Evolutionary conservation across 1,140 invertebrate genomes (phyloP).

Genomic region (Ips nitidus): DNA sequence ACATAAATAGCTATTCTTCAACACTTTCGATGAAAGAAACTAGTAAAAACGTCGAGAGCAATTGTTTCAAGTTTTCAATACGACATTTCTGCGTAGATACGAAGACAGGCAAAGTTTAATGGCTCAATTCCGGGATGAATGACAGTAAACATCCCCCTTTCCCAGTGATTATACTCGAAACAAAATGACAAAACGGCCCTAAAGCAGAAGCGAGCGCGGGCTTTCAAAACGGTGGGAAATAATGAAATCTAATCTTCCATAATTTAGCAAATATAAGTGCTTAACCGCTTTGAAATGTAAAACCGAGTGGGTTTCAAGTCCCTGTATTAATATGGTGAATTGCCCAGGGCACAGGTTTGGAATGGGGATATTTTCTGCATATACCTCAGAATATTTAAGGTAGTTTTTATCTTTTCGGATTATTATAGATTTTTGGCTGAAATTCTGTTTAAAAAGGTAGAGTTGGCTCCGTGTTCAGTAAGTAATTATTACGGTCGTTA

Average conservation of each 20-base stretch:
- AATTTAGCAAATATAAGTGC: conserved; percentile 22
- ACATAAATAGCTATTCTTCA: too few species aligned
- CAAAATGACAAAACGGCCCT: conserved; percentile 8
- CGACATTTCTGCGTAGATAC: too few species aligned
- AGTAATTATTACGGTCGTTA: neutral
- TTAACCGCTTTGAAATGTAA: conserved; percentile 17
- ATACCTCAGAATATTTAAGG: too few species aligned
- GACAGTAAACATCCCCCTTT: conserved; percentile 8
- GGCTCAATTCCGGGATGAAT: neutral
- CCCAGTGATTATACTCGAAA: neutral
- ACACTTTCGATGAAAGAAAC: too few species aligned
- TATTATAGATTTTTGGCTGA: too few species aligned
- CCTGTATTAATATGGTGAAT: conserved; percentile 14
- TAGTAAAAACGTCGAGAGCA: too few species aligned
- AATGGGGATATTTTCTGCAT: neutral
- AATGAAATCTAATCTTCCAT: conserved; percentile 18
- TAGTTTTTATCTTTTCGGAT: too few species aligned
- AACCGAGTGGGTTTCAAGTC: neutral
- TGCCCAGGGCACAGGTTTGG: neutral
- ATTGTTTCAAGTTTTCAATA: too few species aligned
- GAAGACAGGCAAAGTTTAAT: neutral
- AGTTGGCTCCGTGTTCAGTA: neutral
- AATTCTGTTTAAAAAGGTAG: neutral
- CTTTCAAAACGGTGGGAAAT: conserved; percentile 9
- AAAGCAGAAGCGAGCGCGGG: neutral